Percentiles rank a stretch among this genome's conserved stretches.
Evolutionary conservation across 2,113 vertebrate species (phyloP).

Genomic region (Galbula dea): DNA sequence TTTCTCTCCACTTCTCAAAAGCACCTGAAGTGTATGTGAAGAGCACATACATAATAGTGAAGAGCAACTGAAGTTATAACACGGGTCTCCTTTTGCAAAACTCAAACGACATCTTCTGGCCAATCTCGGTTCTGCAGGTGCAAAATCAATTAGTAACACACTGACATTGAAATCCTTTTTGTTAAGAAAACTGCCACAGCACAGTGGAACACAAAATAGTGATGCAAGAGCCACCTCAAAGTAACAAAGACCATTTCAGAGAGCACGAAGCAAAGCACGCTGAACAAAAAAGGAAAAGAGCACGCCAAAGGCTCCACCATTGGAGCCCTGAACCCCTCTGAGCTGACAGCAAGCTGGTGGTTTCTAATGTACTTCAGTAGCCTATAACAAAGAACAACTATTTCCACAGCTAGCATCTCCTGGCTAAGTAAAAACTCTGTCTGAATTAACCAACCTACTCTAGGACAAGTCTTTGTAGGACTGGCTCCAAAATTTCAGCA

Average conservation of each 20-base stretch:
- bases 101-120: conserved; percentile 49
- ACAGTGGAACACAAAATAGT: not conserved
- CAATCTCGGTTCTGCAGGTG: not conserved
- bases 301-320: rapidly evolving
- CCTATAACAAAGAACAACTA: not conserved
- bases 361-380: rapidly evolving
- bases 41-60: rapidly evolving
- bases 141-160: rapidly evolving
- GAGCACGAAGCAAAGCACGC: not conserved
- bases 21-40: not conserved
- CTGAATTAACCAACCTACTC: not conserved
- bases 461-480: rapidly evolving
- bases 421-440: not conserved
- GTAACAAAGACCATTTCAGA: not conserved
- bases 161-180: not conserved
- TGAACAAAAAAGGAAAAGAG: not conserved
- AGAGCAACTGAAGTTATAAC: rapidly evolving
- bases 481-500: not conserved
- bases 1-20: not conserved
- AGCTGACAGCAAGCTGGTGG: not conserved
- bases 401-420: not conserved
- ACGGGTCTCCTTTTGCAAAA: not conserved
- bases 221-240: not conserved
- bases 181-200: not conserved
- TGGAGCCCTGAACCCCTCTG: not conserved